Percentiles rank a stretch among this genome's conserved stretches.
These are phyloP conservation scores for Melinaea menophilus DNA, from an alignment of 2,888 invertebrate genomes.

Conservation along the genomic window DNA sequence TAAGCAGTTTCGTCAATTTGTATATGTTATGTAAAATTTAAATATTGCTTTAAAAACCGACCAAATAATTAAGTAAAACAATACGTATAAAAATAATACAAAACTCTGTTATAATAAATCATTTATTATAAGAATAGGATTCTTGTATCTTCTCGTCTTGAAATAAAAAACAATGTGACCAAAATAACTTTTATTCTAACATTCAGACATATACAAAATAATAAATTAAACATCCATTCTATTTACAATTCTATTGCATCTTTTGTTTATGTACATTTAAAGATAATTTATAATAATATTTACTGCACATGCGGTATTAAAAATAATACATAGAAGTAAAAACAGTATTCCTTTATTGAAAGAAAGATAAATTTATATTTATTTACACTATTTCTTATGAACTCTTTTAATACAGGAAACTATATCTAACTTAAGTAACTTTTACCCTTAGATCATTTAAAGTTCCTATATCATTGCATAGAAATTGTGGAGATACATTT, in stretches of 20 bases:
- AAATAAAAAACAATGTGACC: constrained; percentile 12
- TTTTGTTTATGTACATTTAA: not conserved
- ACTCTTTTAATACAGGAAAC: too few species aligned
- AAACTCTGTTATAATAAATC: too few species aligned
- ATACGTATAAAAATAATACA: too few species aligned
- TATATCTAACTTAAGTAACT: not conserved
- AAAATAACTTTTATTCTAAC: constrained; percentile 28
- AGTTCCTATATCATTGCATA: not conserved
- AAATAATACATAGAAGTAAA: not conserved
- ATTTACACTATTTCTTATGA: not conserved
- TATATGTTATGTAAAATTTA: too few species aligned
- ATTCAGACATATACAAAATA: constrained; percentile 19
- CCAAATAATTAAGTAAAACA: too few species aligned
- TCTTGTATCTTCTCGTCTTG: not conserved
- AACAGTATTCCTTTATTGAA: not conserved
- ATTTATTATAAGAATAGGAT: too few species aligned
- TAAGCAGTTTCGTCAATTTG: too few species aligned
- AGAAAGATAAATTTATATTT: not conserved
- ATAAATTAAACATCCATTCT: constrained; percentile 5
- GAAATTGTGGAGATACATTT: not conserved
- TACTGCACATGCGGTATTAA: not conserved
- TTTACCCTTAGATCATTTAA: not conserved
- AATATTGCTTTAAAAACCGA: too few species aligned
- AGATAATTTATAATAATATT: not conserved
- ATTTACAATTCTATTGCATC: constrained; percentile 11